Evolutionary conservation across 2,888 invertebrate genomes (phyloP).

Genomic region (Pandemis heparana): DNA sequence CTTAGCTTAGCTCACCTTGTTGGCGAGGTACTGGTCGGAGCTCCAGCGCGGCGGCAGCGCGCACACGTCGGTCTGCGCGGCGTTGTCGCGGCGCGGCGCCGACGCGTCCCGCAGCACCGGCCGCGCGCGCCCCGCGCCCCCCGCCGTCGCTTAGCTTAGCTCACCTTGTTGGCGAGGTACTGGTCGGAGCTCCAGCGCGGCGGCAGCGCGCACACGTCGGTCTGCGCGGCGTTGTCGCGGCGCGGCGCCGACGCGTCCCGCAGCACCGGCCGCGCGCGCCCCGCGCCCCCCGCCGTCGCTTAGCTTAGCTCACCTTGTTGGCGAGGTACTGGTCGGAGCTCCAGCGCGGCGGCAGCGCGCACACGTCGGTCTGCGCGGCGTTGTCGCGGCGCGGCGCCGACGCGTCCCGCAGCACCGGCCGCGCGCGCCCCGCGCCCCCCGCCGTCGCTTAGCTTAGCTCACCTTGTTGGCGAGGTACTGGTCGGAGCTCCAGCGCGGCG

Average conservation of each 20-base stretch:
- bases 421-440: conserved; percentile 53
- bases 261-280: conserved; percentile 62
- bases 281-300: conserved; percentile 51
- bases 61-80: conserved; percentile 91
- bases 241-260: conserved; percentile 62
- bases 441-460: conserved; percentile 45
- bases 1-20: conserved; percentile 42
- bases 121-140: conserved; percentile 56
- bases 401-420: conserved; percentile 65
- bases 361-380: conserved; percentile 90
- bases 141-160: conserved; percentile 46
- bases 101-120: conserved; percentile 63
- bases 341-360: conserved; percentile 91
- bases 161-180: conserved; percentile 84
- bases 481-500: conserved; percentile 91
- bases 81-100: conserved; percentile 70
- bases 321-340: conserved; percentile 91
- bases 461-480: conserved; percentile 87
- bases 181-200: conserved; percentile 92
- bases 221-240: conserved; percentile 87
- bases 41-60: conserved; percentile 91
- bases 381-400: conserved; percentile 69
- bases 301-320: conserved; percentile 50
- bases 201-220: conserved; percentile 91
- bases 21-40: conserved; percentile 91